Conservation (phyloP, 2,797 vertebrate species). For the Coilia nasus region DNA sequence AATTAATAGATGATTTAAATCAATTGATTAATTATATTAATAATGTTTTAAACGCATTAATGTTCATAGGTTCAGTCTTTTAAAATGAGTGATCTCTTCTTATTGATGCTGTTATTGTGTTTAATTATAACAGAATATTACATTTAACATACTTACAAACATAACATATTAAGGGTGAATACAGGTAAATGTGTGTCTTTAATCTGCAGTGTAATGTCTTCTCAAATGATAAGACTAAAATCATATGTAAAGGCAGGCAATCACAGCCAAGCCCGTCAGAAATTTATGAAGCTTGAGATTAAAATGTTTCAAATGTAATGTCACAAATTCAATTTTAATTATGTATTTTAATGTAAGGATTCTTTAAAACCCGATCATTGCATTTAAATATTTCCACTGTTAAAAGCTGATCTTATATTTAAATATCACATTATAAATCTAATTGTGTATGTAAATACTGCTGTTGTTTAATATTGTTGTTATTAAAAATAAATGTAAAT, state of each 20-base stretch:
- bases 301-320: neutral
- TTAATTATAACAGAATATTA: neutral
- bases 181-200: constrained; percentile 25
- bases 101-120: neutral
- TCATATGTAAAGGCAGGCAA: neutral
- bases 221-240: neutral
- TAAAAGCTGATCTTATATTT: no score
- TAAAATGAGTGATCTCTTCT: neutral
- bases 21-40: neutral
- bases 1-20: neutral
- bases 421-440: constrained; percentile 22
- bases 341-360: neutral
- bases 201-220: neutral
- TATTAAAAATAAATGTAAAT: constrained; percentile 31
- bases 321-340: neutral
- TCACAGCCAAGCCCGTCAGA: neutral
- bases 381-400: no score
- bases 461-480: constrained; percentile 33
- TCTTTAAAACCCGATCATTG: no score
- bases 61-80: neutral
- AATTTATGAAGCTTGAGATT: neutral
- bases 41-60: neutral
- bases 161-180: constrained; percentile 6
- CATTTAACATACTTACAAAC: neutral
- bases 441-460: neutral